Evolutionary conservation across 2,888 invertebrate species (phyloP).

Genomic region (Flexamia atlantica): DNA sequence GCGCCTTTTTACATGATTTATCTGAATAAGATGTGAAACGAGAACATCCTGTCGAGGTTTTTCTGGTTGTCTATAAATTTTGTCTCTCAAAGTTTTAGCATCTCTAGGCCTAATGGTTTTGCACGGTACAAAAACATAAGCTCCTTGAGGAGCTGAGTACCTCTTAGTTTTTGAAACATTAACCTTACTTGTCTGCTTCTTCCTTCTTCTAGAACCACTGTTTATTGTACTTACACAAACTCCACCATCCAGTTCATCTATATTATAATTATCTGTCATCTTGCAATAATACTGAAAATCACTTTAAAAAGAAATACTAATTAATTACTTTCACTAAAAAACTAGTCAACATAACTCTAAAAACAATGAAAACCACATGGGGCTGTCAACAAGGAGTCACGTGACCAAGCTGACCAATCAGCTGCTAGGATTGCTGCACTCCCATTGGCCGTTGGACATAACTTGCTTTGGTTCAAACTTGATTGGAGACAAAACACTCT

Average conservation of each 20-base stretch:
- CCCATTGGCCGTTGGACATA: slow-evolving; percentile 22
- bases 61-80: slow-evolving; percentile 43
- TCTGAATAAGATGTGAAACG: neutral
- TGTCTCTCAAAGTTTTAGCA: slow-evolving; percentile 53
- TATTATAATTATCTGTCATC: slow-evolving; percentile 7
- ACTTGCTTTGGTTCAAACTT: neutral
- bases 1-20: slow-evolving; percentile 30
- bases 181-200: slow-evolving; percentile 61
- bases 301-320: slow-evolving; percentile 23
- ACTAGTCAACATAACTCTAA: neutral
- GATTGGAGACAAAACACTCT: neutral
- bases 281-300: neutral
- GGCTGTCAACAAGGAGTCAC: neutral
- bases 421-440: slow-evolving; percentile 19
- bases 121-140: slow-evolving; percentile 52
- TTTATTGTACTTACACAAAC: slow-evolving; percentile 46
- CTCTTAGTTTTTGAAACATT: slow-evolving; percentile 35
- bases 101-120: slow-evolving; percentile 54
- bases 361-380: slow-evolving; percentile 3
- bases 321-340: neutral
- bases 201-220: slow-evolving; percentile 43
- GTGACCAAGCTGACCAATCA: slow-evolving; percentile 17
- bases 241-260: slow-evolving; percentile 53
- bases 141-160: slow-evolving; percentile 51
- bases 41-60: slow-evolving; percentile 46